Base-by-base conservation (phyloP, 2,113 vertebrate genomes). In the Cricetomys ansorgei region DNA sequence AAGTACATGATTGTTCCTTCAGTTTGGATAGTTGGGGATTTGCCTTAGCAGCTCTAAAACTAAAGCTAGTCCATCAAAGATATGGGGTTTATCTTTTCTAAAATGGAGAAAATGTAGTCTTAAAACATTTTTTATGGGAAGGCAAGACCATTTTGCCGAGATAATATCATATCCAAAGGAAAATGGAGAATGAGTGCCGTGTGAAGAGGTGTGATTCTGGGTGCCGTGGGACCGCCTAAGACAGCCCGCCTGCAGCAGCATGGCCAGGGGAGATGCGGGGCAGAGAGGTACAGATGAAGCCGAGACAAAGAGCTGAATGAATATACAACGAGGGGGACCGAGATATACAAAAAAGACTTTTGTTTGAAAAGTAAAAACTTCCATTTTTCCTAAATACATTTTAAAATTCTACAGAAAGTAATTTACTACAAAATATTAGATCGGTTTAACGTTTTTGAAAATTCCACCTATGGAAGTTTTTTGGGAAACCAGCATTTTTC, bases 81-180 rank as follows among this genome's bases (percentile, higher is more conserved):
- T 70, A n/a, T 88, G 3, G 1, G 27, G 81, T 86, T 45, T 21
- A 31, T 75, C 9, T 79, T 40, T 87, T 88, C 55, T 62, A 13
- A 43, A 2, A 43, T 31, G 64, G 4, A 87, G 40, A 83, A 96
- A 93, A 89, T 67, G 10, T 50, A 45, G 88, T 4, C 50, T 62
- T 91, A 83, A 67, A 67, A 79, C 13, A 75, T 55, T 96, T 94
- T 94, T 88, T 76, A 80, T 27, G 19, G 45, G 53, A 69, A 83
- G 23, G 57, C 92, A 84, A 62, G 73, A 7, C 73, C 89, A 88
- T 84, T 89, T 89, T 45, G 3, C 17, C 37, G 45, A 87, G 65
- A 62, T 57, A 75, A 94, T 94, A 70, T 89, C 29, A 53, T 64
- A 45, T 89, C 31, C 37, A 55, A 92, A 96, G 65, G 16, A 77